Evolutionary conservation across 92 coral and sea anemone genomes (phyloP).

Genomic region (Phenganax stokvisi): DNA sequence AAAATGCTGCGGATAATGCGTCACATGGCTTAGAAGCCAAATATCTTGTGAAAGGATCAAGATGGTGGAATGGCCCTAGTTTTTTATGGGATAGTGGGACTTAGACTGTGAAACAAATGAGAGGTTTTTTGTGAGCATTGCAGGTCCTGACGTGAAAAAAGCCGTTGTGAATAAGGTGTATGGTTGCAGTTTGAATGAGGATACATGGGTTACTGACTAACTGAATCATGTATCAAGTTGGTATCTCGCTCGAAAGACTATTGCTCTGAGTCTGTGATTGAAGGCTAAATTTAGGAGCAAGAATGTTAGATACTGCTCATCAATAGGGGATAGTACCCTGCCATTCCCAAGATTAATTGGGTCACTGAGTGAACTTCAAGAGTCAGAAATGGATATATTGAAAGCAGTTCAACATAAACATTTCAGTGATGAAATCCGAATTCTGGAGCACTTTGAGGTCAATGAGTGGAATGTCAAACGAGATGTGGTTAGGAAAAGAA

Average conservation of each 20-base stretch:
- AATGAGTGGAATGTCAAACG: conserved; percentile 7
- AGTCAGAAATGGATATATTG: conserved; percentile 38
- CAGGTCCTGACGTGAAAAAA: conserved; percentile 7
- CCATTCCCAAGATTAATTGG: conserved; percentile 10
- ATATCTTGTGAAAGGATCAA: too few relatives aligned
- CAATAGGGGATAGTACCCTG: neutral
- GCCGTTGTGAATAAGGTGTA: conserved; percentile 8
- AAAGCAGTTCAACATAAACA: conserved; percentile 40
- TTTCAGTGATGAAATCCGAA: conserved; percentile 41
- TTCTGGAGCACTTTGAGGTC: conserved; percentile 30
- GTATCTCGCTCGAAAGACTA: conserved; percentile 31
- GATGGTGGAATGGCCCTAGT: conserved; percentile 11
- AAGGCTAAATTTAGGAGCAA: conserved; percentile 17
- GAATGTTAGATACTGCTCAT: conserved; percentile 3
- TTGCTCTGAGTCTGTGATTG: conserved; percentile 31
- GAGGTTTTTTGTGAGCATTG: conserved; percentile 6
- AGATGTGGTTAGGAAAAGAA: conserved; percentile 35
- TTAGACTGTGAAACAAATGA: conserved; percentile 3
- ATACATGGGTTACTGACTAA: neutral
- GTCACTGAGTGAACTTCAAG: conserved; percentile 29
- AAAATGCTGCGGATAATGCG: conserved; percentile 8
- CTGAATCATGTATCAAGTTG: conserved; percentile 38
- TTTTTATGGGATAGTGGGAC: conserved; percentile 40
- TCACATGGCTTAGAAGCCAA: neutral
- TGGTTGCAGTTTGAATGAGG: neutral